A percentile compares a stretch with the other conserved stretches of the same genome.
Evolutionary conservation across 2,113 vertebrate species (phyloP).

Genomic region (Calidris pygmaea): DNA sequence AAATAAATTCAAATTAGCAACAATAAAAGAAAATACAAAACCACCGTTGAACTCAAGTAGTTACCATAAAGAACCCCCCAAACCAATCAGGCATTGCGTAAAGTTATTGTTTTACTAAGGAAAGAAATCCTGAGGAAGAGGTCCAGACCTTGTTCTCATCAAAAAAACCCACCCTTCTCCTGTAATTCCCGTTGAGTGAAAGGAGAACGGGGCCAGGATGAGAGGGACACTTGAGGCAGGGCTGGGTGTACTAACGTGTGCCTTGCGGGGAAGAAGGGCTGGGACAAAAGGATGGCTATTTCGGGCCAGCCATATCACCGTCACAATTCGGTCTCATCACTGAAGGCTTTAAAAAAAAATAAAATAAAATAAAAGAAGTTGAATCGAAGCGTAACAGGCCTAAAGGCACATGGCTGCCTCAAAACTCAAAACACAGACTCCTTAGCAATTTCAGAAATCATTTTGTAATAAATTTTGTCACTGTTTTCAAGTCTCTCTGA

Average conservation of each 20-base stretch:
- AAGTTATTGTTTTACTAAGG: neutral
- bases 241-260: neutral
- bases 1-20: constrained; percentile 56
- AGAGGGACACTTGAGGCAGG: neutral
- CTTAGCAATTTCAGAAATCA: neutral
- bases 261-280: neutral
- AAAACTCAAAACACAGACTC: neutral
- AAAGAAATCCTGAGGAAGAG: neutral
- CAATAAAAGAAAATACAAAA: constrained; percentile 44
- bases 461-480: neutral
- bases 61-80: neutral
- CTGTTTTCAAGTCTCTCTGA: neutral
- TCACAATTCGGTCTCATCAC: neutral
- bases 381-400: neutral
- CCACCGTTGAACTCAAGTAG: neutral
- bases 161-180: too few relatives aligned
- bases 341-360: neutral
- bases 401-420: neutral
- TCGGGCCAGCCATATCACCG: neutral
- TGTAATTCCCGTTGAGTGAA: neutral
- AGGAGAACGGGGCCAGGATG: neutral
- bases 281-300: neutral
- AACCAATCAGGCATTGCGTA: neutral
- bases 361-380: neutral
- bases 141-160: neutral